These are phyloP conservation scores for Etia nguti DNA, from an alignment of 2,113 vertebrate genomes.

Conservation along the genomic window DNA sequence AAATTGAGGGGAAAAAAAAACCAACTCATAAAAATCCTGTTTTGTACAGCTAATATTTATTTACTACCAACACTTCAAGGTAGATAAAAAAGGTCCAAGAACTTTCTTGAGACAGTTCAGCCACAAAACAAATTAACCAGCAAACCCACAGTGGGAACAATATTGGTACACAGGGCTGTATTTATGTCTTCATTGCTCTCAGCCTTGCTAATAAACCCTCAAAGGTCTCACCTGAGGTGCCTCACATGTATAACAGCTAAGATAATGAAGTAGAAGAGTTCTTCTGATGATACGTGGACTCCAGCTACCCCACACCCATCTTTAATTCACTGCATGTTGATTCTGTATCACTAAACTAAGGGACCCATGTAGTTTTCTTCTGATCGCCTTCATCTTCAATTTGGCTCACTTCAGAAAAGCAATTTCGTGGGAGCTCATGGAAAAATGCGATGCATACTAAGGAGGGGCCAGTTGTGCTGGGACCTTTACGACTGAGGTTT, in stretches of 20 bases:
- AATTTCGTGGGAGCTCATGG: conserved; percentile 9
- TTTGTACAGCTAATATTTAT: background rate
- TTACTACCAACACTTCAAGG: background rate
- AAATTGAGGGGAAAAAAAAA: background rate
- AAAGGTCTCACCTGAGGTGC: background rate
- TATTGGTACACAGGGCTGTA: background rate
- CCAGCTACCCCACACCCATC: background rate
- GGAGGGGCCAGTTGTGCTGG: background rate
- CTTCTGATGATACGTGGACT: background rate
- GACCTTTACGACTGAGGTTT: background rate
- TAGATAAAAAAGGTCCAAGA: background rate
- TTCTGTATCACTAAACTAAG: background rate
- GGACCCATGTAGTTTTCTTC: conserved; percentile 8
- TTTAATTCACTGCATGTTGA: background rate
- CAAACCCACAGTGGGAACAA: background rate
- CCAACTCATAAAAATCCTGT: background rate
- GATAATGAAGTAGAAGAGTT: background rate
- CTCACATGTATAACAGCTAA: background rate
- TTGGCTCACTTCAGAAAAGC: conserved; percentile 31
- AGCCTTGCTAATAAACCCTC: background rate
- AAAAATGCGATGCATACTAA: conserved; percentile 23
- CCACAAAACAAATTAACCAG: background rate
- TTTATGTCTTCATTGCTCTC: background rate
- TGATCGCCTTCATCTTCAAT: conserved; percentile 43
- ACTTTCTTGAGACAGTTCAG: background rate